These are phyloP conservation scores for Cheiracanthium punctorium DNA, from an alignment of 2,888 invertebrate genomes.

Conservation along the genomic window DNA sequence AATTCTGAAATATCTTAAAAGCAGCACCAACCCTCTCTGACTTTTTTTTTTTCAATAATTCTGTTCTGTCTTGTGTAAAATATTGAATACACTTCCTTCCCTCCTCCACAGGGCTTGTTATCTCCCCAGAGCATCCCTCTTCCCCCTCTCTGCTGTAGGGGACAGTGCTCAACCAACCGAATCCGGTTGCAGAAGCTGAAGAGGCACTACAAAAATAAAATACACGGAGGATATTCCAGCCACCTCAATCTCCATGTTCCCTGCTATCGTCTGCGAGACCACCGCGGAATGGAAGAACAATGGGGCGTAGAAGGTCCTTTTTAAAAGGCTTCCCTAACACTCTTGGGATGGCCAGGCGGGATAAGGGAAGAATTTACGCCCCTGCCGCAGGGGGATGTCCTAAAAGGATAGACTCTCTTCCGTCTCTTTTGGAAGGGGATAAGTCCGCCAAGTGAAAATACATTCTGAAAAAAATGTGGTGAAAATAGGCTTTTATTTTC, in stretches of 20 bases:
- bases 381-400: not conserved
- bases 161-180: not conserved
- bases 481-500: too few relatives aligned
- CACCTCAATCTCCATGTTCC: not conserved
- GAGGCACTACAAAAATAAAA: not conserved
- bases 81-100: not conserved
- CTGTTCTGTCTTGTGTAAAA: not conserved
- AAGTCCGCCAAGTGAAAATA: too few relatives aligned
- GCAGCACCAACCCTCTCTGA: not conserved
- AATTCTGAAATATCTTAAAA: too few relatives aligned
- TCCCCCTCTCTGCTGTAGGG: not conserved
- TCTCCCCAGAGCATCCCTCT: slow-evolving; percentile 2
- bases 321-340: not conserved
- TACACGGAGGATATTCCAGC: too few relatives aligned
- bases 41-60: too few relatives aligned
- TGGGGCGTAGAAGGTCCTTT: slow-evolving; percentile 2
- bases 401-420: not conserved
- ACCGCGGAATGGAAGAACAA: slow-evolving; percentile 5
- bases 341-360: not conserved
- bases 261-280: slow-evolving; percentile 3
- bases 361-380: not conserved
- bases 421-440: too few relatives aligned
- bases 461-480: too few relatives aligned
- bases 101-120: not conserved
- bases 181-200: not conserved